phyloP scores from a whole-genome alignment of 2,888 invertebrate species.

The Alloplasta piceator region DNA sequence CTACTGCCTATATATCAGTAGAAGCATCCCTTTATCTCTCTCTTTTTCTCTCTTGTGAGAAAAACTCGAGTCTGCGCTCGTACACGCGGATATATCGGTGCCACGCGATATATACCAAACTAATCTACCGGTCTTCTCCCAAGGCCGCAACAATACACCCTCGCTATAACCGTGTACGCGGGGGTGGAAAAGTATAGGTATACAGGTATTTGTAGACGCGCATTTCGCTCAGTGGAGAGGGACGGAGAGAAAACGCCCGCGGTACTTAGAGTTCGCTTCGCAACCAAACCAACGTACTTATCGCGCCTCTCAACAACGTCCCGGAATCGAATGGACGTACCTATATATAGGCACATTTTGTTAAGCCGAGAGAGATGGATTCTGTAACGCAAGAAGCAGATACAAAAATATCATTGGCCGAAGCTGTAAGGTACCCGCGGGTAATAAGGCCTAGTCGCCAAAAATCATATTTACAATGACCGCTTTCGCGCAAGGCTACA shows the following conservation, averaged over 20 bases:
- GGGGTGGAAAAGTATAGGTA: slow-evolving; percentile 10
- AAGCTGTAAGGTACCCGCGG: too few relatives aligned
- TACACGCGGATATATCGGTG: slow-evolving; percentile 26
- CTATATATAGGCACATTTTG: not conserved
- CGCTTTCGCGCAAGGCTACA: too few relatives aligned
- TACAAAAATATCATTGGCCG: slow-evolving; percentile 11
- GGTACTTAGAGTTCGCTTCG: slow-evolving; percentile 57
- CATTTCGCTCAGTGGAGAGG: slow-evolving; percentile 14
- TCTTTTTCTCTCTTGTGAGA: slow-evolving; percentile 26
- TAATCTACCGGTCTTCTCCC: slow-evolving; percentile 63
- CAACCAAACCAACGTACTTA: slow-evolving; percentile 58
- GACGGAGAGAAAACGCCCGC: slow-evolving; percentile 20
- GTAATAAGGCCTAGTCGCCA: too few relatives aligned
- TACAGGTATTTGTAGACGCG: slow-evolving; percentile 37
- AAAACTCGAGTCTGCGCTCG: slow-evolving; percentile 20
- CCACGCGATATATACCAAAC: slow-evolving; percentile 59
- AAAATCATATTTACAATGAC: too few relatives aligned
- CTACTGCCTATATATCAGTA: slow-evolving; percentile 2
- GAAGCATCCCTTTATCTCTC: slow-evolving; percentile 3
- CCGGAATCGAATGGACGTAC: not conserved
- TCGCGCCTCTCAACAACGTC: slow-evolving; percentile 47
- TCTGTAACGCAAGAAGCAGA: not conserved
- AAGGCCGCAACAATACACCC: slow-evolving; percentile 5
- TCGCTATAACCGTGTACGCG: slow-evolving; percentile 32
- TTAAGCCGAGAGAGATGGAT: not conserved